Evolutionary conservation across 2,888 invertebrate species (phyloP), one percentile per base, ranked within the genome.

Genomic region (Arenicola marina): DNA sequence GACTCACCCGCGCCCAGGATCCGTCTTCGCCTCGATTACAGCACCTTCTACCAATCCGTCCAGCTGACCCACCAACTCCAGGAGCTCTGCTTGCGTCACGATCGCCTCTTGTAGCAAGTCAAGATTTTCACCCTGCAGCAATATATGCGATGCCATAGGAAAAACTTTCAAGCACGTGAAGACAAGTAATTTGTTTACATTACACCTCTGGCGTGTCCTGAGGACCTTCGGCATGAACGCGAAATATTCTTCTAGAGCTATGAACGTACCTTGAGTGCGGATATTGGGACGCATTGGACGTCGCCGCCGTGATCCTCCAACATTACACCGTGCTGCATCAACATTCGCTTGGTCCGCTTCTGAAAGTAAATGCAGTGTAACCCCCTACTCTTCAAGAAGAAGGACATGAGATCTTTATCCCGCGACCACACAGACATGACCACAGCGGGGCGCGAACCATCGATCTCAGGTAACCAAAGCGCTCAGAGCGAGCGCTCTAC

Each of bases 241-340:
- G n/a, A n/a, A n/a, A n/a, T n/a, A n/a, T n/a, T n/a, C n/a, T n/a
- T n/a, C n/a, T n/a, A n/a, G n/a, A n/a, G n/a, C n/a, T n/a, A n/a
- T n/a, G n/a, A n/a, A n/a, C n/a, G n/a, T n/a, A 79, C 83, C 73
- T 92, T 90, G 0, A 95, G 85, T 0, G 99, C 99, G 0, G 98
- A 98, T 65, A 99, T 89, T 0, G 91, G 89, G 59, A 99, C 89
- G 2, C 91, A 89, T 84, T 96, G 97, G 1, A 93, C 87, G 66
- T 97, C 95, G 0, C 99, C 98, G 0, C 97, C 97, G 59, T 89
- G 82, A 21, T 90, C 91, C 83, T 99, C 98, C 48, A 93, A 88
- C 31, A 90, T 86, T 11, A 99, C 85, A 4, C 92, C 94, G 78
- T 91, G 87, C 74, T 90, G 87, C 0, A 92, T 84, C 18, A 99